Evolutionary conservation across 2,888 invertebrate genomes (phyloP).

Genomic region (Drosophila cognata): DNA sequence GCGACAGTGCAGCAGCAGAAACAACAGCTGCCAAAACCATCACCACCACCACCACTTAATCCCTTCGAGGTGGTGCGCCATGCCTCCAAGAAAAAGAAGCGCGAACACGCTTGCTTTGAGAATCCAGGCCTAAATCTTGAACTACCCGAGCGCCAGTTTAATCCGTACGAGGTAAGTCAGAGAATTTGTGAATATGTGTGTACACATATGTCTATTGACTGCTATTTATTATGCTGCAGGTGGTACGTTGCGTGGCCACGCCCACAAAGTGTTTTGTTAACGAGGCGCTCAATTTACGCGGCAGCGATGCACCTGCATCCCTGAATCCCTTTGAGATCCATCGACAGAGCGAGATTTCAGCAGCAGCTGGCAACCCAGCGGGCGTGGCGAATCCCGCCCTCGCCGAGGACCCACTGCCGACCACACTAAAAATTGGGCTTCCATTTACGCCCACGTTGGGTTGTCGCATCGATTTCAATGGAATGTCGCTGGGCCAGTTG

Average conservation of each 20-base stretch:
- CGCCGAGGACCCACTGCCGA: constrained; percentile 58
- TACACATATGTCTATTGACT: background rate
- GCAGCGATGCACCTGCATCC: constrained; percentile 74
- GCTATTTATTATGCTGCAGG: constrained; percentile 54
- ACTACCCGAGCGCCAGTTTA: constrained; percentile 83
- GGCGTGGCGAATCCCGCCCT: constrained; percentile 66
- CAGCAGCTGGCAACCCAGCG: constrained; percentile 44
- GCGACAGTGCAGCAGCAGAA: constrained; percentile 22
- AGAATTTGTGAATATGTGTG: constrained; percentile 17
- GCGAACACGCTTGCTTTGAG: constrained; percentile 82
- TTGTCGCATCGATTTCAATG: constrained; percentile 84
- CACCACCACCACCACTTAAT: constrained; percentile 62
- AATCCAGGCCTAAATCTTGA: constrained; percentile 84
- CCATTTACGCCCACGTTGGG: constrained; percentile 84
- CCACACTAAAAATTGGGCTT: constrained; percentile 78
- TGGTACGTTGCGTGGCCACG: constrained; percentile 53
- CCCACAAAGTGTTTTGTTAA: constrained; percentile 81
- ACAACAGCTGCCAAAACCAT: background rate
- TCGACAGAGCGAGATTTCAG: constrained; percentile 63
- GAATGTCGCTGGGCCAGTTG: constrained; percentile 73
- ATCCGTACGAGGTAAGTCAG: constrained; percentile 84
- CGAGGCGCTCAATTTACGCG: constrained; percentile 82
- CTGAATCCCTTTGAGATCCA: constrained; percentile 84
- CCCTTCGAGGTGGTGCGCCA: constrained; percentile 84
- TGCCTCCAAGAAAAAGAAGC: constrained; percentile 84